Conservation (phyloP, 2,888 invertebrate species). For the Orchesellides sinensis region DNA sequence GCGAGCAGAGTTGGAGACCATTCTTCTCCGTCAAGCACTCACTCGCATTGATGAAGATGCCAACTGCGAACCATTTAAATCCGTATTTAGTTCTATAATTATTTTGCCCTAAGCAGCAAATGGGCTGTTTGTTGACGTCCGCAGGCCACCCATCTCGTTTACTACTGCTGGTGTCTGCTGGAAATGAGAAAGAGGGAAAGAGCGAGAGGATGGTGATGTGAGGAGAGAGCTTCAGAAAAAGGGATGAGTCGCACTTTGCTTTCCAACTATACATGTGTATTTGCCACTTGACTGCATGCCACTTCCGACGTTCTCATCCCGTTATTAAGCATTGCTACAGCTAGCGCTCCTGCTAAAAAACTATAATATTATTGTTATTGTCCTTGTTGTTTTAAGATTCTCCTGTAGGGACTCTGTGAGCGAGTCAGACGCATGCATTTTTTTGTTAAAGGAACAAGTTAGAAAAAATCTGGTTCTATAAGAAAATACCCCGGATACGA, state of each 20-base stretch:
- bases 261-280: not conserved
- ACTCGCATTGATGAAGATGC: slow-evolving; percentile 65
- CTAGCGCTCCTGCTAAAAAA: slow-evolving; percentile 18
- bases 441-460: not conserved
- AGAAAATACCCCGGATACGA: not conserved
- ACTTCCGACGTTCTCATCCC: slow-evolving; percentile 26
- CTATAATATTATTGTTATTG: slow-evolving; percentile 59
- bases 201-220: slow-evolving; percentile 28
- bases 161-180: not conserved
- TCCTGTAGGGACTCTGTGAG: slow-evolving; percentile 35
- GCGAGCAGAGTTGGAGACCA: slow-evolving; percentile 47
- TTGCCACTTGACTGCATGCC: slow-evolving; percentile 28
- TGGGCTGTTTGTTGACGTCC: slow-evolving; percentile 53
- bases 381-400: slow-evolving; percentile 27
- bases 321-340: slow-evolving; percentile 45
- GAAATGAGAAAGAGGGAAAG: slow-evolving; percentile 18
- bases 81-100: slow-evolving; percentile 63
- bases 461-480: not conserved
- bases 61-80: slow-evolving; percentile 71
- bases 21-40: slow-evolving; percentile 58
- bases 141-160: slow-evolving; percentile 49
- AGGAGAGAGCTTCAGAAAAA: slow-evolving; percentile 31
- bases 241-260: not conserved
- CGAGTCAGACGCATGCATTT: slow-evolving; percentile 20
- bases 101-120: slow-evolving; percentile 59